Percentiles rank a stretch among this genome's conserved stretches.
Evolutionary conservation across 2,113 vertebrate species (phyloP).

Genomic region (Caretta caretta): DNA sequence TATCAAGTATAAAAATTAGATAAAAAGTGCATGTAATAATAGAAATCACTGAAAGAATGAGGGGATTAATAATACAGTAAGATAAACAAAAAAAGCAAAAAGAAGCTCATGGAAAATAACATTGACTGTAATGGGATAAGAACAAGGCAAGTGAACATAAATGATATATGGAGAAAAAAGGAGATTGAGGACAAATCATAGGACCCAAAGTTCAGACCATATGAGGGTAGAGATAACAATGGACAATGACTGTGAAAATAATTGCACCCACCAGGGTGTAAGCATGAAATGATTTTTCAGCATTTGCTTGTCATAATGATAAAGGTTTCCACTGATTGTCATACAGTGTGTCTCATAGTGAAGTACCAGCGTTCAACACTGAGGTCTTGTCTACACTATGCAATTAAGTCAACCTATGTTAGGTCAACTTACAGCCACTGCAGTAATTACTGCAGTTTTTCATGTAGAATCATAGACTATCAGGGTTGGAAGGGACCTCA

Average conservation of each 20-base stretch:
- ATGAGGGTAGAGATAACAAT: background rate
- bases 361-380: slow-evolving; percentile 28
- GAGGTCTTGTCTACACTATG: background rate
- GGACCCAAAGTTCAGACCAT: background rate
- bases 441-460: background rate
- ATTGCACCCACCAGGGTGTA: background rate
- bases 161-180: background rate
- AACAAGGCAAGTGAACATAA: background rate
- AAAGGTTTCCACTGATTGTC: slow-evolving; percentile 56
- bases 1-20: background rate
- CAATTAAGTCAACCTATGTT: background rate
- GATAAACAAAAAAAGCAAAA: rapidly evolving
- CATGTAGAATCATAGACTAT: background rate
- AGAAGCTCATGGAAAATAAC: background rate
- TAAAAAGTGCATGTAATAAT: background rate
- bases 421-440: background rate
- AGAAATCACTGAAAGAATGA: background rate
- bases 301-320: slow-evolving; percentile 10
- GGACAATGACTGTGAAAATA: slow-evolving; percentile 5
- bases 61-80: background rate
- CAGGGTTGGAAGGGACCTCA: too few species aligned
- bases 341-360: slow-evolving; percentile 59
- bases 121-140: background rate
- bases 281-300: slow-evolving; percentile 45
- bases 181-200: background rate